Evolutionary conservation across 2,888 invertebrate genomes (phyloP).

Genomic region (Drosophila ezoana): DNA sequence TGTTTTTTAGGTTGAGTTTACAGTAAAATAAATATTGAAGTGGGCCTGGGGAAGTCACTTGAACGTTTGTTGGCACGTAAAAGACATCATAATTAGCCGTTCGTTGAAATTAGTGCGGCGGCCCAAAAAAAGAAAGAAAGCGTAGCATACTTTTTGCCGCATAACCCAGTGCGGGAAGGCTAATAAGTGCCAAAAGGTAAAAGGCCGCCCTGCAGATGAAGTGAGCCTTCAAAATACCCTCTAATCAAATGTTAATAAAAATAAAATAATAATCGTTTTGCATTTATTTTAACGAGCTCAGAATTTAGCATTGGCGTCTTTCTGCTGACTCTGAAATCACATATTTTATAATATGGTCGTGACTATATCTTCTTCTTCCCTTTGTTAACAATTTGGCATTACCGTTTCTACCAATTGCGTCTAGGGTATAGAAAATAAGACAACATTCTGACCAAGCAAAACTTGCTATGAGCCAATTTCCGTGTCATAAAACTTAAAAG

Average conservation of each 20-base stretch:
- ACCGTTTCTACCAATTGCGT: not conserved
- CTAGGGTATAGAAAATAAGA: conserved; percentile 26
- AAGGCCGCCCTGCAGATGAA: not conserved
- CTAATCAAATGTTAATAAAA: not conserved
- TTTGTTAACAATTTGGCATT: too few species aligned
- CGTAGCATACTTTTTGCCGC: conserved; percentile 34
- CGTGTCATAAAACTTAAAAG: conserved; percentile 82
- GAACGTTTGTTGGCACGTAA: conserved; percentile 76
- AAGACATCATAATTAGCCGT: conserved; percentile 80
- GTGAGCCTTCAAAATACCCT: conserved; percentile 1
- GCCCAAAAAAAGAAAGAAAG: not conserved
- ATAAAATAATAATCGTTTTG: not conserved
- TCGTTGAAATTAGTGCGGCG: conserved; percentile 60
- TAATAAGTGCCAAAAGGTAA: conserved; percentile 45
- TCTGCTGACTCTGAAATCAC: too few species aligned
- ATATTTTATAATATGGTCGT: too few species aligned
- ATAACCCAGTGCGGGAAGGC: conserved; percentile 12
- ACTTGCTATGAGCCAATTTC: conserved; percentile 78
- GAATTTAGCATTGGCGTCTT: not conserved
- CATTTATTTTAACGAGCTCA: not conserved
- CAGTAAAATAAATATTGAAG: conserved; percentile 79
- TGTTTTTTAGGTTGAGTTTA: conserved; percentile 72
- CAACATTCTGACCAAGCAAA: conserved; percentile 49
- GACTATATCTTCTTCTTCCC: too few species aligned
- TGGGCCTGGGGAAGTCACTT: conserved; percentile 71